Evolutionary conservation across 35 echinoderm and acorn worm genomes (phyloP).

Genomic region (Nesometra sesokonis): DNA sequence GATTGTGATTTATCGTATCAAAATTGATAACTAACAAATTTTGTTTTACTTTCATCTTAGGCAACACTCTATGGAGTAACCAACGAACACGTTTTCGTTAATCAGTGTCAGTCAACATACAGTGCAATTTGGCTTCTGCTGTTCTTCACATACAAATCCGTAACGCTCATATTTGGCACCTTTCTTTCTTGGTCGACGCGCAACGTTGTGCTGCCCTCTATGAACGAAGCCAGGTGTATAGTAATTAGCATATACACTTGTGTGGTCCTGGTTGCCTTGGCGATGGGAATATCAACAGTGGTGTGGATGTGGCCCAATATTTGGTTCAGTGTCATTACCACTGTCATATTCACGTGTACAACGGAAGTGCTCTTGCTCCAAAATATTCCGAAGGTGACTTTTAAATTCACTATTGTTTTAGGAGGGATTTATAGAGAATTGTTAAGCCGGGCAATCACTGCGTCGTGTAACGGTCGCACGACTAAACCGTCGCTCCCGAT

Average conservation of each 20-base stretch:
- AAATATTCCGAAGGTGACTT: conserved; percentile 79
- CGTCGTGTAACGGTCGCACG: too few species aligned
- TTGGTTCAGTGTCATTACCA: conserved; percentile 63
- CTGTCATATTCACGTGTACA: conserved; percentile 57
- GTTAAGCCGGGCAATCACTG: too few species aligned
- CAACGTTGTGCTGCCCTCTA: conserved; percentile 74
- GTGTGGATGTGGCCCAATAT: conserved; percentile 66
- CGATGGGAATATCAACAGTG: conserved; percentile 28
- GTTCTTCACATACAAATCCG: conserved; percentile 43
- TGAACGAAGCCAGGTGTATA: conserved; percentile 88
- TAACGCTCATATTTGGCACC: conserved; percentile 58
- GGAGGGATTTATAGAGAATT: neutral
- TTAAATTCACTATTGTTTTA: neutral
- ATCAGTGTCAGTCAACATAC: conserved; percentile 35
- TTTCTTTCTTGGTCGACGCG: conserved; percentile 85
- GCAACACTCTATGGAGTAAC: too few species aligned
- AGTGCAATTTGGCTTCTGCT: conserved; percentile 58
- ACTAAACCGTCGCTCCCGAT: too few species aligned
- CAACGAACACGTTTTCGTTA: neutral
- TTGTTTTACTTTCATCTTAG: neutral
- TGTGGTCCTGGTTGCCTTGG: conserved; percentile 67
- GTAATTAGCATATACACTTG: conserved; percentile 89
- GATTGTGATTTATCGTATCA: too few species aligned
- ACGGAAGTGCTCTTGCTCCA: conserved; percentile 70
- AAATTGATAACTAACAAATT: too few species aligned